Evolutionary conservation across 2,797 vertebrate genomes (phyloP).

Genomic region (Distichodus sexfasciatus): DNA sequence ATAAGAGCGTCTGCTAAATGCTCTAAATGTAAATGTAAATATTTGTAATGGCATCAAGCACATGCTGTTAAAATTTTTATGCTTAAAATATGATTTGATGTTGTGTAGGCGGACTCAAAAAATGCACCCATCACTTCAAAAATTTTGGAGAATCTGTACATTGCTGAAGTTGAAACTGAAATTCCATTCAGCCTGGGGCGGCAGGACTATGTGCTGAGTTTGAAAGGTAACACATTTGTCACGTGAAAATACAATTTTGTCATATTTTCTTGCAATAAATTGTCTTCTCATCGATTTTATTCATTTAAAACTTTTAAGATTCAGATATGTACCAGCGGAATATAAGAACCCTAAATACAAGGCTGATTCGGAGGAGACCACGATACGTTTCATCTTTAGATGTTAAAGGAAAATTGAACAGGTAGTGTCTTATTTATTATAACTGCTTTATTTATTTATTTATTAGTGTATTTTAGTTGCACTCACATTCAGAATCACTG

Average conservation of each 20-base stretch:
- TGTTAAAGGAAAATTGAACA: slow-evolving; percentile 63
- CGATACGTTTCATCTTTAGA: slow-evolving; percentile 77
- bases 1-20: no score
- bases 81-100: neutral
- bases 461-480: no score
- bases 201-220: slow-evolving; percentile 68
- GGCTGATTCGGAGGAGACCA: slow-evolving; percentile 82
- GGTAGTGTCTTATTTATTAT: no score
- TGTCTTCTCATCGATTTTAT: neutral
- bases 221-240: no score
- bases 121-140: slow-evolving; percentile 69
- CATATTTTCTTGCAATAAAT: neutral
- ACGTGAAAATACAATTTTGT: neutral
- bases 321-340: slow-evolving; percentile 84
- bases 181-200: slow-evolving; percentile 73
- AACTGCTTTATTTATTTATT: no score
- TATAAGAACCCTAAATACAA: slow-evolving; percentile 64
- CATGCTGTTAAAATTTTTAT: no score
- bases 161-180: slow-evolving; percentile 60
- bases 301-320: neutral
- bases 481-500: no score
- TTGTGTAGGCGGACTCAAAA: slow-evolving; percentile 61
- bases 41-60: neutral
- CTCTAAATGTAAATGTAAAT: neutral
- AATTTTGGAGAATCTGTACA: slow-evolving; percentile 84